Base-by-base conservation (phyloP, 2,888 invertebrate genomes). In the Ametastegia equiseti region DNA sequence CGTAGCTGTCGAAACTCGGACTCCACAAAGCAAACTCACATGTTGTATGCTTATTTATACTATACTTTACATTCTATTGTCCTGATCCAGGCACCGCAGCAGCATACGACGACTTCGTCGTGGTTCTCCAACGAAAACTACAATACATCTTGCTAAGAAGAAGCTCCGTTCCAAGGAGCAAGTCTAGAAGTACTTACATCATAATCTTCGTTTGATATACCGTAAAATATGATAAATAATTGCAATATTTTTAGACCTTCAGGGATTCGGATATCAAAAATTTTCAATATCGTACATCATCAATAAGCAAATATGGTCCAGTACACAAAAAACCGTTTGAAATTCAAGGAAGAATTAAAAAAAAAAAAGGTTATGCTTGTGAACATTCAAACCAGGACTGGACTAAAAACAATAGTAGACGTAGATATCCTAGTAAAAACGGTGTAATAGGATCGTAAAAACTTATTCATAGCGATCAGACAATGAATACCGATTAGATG, bases 41-140 rank as follows among this genome's bases (percentile, higher is more conserved):
- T 67, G 30, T 30, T 11, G 9, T 30, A 67, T 67, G 13, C 45
- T 69, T 54, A 54, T 33, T 19, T 27, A 36, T 27, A 15, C 27
- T 71, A 45, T 36, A 75, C 30, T 50, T 36, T 75, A 33, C 54
- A 50, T 75, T 33, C 65, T 15, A 67, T 67, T 67, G 65, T 67
- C 65, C 60, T 19, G 65, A 15, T 19, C 39, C 65, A 36, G 7
- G 39, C 39, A 36, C 19, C n/a, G n/a, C n/a, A n/a, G n/a, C n/a
- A n/a, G n/a, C n/a, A n/a, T n/a, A n/a, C n/a, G n/a, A n/a, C n/a
- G n/a, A n/a, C n/a, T n/a, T n/a, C 36, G 65, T 39, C 30, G 30
- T 30, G 30, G 15, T 47, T 47, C n/a, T 47, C 13, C 13, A 47
- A 47, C 47, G 15, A 13, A 47, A n/a, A 47, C 47, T 42, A 42